phyloP scores from a whole-genome alignment of 2,113 vertebrate genomes.

The Scomber japonicus region DNA sequence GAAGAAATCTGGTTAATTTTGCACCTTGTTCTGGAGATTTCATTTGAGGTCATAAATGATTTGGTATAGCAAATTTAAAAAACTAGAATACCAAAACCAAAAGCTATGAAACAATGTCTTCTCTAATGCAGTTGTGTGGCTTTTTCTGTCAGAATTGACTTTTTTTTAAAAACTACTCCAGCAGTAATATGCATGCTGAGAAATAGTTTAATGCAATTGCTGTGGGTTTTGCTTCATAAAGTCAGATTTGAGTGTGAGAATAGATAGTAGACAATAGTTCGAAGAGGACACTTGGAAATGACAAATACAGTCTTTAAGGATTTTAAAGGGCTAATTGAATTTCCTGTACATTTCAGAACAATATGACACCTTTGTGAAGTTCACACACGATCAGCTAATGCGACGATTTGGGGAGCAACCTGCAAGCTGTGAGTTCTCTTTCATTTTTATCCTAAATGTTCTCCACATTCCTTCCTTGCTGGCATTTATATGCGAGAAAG shows the following conservation, averaged over 20 bases:
- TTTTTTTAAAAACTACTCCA: neutral
- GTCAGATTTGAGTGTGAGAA: too few species aligned
- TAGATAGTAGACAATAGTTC: neutral
- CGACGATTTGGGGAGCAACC: conserved; percentile 99
- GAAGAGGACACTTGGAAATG: neutral
- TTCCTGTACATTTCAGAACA: conserved; percentile 88
- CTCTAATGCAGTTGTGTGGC: too few species aligned
- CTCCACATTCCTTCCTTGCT: conserved; percentile 27
- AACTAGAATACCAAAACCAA: too few species aligned
- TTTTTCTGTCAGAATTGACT: neutral
- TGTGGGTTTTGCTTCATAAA: neutral
- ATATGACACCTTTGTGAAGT: conserved; percentile 99
- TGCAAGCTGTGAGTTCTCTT: conserved; percentile 94
- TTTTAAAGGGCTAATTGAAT: neutral
- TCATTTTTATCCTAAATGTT: neutral
- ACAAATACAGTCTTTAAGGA: neutral
- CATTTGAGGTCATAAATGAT: too few species aligned
- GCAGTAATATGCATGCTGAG: neutral
- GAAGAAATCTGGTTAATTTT: too few species aligned
- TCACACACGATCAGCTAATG: conserved; percentile 99
- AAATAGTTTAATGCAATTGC: neutral
- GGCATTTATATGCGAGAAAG: neutral
- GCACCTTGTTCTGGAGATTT: too few species aligned
- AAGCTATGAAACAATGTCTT: too few species aligned
- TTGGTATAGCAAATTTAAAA: too few species aligned